A percentile compares a stretch with the other conserved stretches of the same genome.
These are phyloP conservation scores for Euleptes europaea DNA, from an alignment of 2,113 vertebrate species.

Conservation along the genomic window DNA sequence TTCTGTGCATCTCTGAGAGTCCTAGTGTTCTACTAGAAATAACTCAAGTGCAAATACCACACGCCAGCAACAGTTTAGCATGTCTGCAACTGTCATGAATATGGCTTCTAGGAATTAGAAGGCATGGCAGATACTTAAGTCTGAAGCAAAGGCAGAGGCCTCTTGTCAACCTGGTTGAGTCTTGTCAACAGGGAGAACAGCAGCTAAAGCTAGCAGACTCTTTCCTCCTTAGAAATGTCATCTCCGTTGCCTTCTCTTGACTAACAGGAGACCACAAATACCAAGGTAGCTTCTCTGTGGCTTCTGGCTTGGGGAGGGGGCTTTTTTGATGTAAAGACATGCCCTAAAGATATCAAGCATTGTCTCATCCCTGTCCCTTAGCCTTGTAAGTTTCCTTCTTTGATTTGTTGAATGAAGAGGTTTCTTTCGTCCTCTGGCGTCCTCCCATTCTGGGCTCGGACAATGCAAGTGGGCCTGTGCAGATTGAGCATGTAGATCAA, in stretches of 20 bases:
- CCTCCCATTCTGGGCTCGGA: constrained; percentile 90
- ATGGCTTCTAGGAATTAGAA: constrained; percentile 69
- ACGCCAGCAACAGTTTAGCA: constrained; percentile 57
- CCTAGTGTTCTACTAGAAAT: constrained; percentile 66
- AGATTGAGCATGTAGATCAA: constrained; percentile 98
- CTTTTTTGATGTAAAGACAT: constrained; percentile 45
- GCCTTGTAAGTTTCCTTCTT: constrained; percentile 88
- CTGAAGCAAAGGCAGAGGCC: constrained; percentile 64
- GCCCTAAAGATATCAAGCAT: constrained; percentile 48
- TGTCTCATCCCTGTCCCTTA: constrained; percentile 60
- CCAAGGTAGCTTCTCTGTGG: constrained; percentile 62
- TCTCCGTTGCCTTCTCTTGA: constrained; percentile 59
- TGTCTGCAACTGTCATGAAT: constrained; percentile 55
- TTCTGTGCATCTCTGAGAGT: constrained; percentile 47
- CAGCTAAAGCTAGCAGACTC: constrained; percentile 42
- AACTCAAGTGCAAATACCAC: constrained; percentile 57
- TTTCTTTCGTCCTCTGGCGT: constrained; percentile 95
- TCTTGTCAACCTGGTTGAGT: constrained; percentile 50
- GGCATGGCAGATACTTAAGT: constrained; percentile 61
- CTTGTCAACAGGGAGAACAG: constrained; percentile 52
- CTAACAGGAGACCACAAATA: constrained; percentile 67
- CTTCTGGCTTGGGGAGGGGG: constrained; percentile 60
- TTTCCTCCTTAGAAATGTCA: constrained; percentile 40
- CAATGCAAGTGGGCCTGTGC: constrained; percentile 96
- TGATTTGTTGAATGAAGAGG: constrained; percentile 96